Base-by-base conservation (phyloP, 23 tunicate species). In the Halocynthia roretzi region DNA sequence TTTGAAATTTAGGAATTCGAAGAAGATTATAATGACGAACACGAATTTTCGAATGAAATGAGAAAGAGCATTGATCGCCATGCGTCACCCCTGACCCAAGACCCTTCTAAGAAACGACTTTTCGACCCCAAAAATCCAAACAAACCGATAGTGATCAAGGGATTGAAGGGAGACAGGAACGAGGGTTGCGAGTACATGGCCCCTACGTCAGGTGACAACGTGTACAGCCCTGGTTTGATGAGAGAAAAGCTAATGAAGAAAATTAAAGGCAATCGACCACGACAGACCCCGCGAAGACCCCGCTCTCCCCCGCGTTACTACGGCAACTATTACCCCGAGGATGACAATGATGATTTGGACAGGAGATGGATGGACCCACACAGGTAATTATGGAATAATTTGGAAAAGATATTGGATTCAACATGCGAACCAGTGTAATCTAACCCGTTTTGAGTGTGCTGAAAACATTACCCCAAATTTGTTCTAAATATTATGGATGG, bases 81-180 rank as follows among this genome's bases (percentile, higher is more conserved):
- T 48, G 85, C 72, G 12, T 50, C 76, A 20, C 0, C 20, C 18
- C 5, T 63, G 21, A 67, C 49, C 6, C 44, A 31, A 77, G 88
- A 56, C 40, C 31, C 21, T 51, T 14, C 72, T 64, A 63, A 87
- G 49, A 50, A 71, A 70, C 80, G 72, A 48, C 63, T 87, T 19
- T 88, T 68, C 67, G 85, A 88, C 71, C 95, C 95, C 10, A 61
- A 54, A 12, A 88, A 88, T 65, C 95, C 95, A 7, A 81, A 83
- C 71, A 76, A 58, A 15, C 95, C 95, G 15, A 88, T 88, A 1
- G 40, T 83, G 53, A 84, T 88, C 12, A 58, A 68, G 48, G 15
- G 79, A 1, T 56, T 54, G 19, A 8, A 19, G 6, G n/a, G 87
- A 7, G 44, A 31, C 44, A 51, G 61, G 54, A 67, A 65, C 65